Base-by-base conservation (phyloP, 2,113 vertebrate species). In the Pelvicachromis taeniatus region DNA sequence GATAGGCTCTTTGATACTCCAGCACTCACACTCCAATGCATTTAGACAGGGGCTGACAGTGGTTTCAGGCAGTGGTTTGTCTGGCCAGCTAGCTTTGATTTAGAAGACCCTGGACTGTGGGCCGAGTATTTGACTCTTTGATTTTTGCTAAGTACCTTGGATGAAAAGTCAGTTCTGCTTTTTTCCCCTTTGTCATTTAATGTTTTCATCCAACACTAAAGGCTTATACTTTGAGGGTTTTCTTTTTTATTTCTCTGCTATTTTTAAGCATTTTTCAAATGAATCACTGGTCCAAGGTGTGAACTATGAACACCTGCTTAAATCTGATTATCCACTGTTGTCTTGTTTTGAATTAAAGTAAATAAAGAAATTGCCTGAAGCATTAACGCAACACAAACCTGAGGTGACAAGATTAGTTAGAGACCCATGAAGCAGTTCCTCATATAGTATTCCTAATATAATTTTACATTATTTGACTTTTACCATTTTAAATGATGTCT, bases 51-150 rank as follows among this genome's bases (percentile, higher is more conserved):
- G 83, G 91, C 59, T 93, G 94, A 94, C 91, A 86, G 92, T 88
- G 93, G 92, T 94, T 94, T 88, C 65, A 87, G 92, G 86, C 91
- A 87, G 91, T 26, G 88, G 92, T 93, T 92, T 91, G 88, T 91
- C 91, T 91, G 87, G 91, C 87, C 88, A 90, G 86, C 87, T 10
- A 84, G 87, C 91, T 93, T 81, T 89, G 91, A 94, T 91, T 94
- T 81, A 92, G 86, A 91, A 87, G 91, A 88, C 88, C 91, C 92
- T 90, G 89, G 87, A 92, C 91, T 86, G 65, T 35, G 79, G 86
- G 84, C 81, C 6, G 19, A 89, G 54, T 13, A 38, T 88, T 89
- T 87, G 84, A 85, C 85, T 92, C 92, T 94, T 92, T 93, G 88
- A 92, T 93, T 94, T 90, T 73, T 63, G 80, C 86, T 89, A 91